phyloP scores from a whole-genome alignment of 2,888 invertebrate species.

The Scaptomyza parva region DNA sequence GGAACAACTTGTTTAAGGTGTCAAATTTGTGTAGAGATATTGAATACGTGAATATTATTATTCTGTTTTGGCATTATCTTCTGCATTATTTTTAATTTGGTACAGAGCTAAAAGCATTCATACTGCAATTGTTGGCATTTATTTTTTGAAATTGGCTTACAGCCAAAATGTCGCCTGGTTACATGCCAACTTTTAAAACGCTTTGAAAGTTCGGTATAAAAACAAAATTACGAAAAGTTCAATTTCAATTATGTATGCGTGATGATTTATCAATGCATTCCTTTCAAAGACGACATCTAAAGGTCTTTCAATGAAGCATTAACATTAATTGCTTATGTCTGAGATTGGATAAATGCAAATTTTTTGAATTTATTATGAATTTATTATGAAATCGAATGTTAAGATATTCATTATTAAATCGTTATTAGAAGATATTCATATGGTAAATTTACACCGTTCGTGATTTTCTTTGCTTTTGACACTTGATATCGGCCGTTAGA shows the following conservation, averaged over 20 bases:
- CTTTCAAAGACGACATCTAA: slow-evolving; percentile 15
- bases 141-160: slow-evolving; percentile 46
- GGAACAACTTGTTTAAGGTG: slow-evolving; percentile 1
- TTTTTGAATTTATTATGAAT: not conserved
- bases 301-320: not conserved
- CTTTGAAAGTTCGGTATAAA: slow-evolving; percentile 55
- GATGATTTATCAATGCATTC: slow-evolving; percentile 60
- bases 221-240: slow-evolving; percentile 53
- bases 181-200: slow-evolving; percentile 64
- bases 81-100: slow-evolving; percentile 57
- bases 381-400: no score
- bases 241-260: slow-evolving; percentile 70
- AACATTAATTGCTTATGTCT: not conserved
- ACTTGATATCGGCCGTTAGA: not conserved
- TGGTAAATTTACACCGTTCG: not conserved
- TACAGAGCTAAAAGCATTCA: slow-evolving; percentile 41
- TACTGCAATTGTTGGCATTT: slow-evolving; percentile 39
- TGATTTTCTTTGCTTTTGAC: not conserved
- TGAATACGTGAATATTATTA: slow-evolving; percentile 32
- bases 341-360: not conserved
- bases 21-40: slow-evolving; percentile 23
- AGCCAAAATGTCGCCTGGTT: slow-evolving; percentile 65
- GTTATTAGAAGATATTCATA: not conserved
- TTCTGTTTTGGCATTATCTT: slow-evolving; percentile 32
- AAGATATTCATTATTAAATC: not conserved